Base-by-base conservation (phyloP, 2,888 invertebrate species). In the Trissolcus brochymenae region DNA sequence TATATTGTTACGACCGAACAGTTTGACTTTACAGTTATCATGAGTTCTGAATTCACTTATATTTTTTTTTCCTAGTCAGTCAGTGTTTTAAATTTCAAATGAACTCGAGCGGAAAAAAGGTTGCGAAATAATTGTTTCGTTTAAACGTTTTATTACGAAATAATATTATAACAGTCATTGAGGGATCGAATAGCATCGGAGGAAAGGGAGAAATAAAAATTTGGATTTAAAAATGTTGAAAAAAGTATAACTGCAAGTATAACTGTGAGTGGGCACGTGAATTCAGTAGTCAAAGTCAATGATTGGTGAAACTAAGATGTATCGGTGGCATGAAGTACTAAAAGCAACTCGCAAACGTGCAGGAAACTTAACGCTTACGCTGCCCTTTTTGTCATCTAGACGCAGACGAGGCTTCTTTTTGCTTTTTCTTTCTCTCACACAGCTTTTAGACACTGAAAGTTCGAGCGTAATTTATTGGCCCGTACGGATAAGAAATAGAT, bases 271-370 rank as follows among this genome's bases (percentile, higher is more conserved):
- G 29, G 29, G 29, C 29, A 46, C 46, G 46, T 50, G n/a, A 72
- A 54, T 53, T 35, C 62, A 77, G 77, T 70, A 76, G 70, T 76
- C 25, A 46, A 56, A 60, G 61, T 73, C 77, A 73, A 73, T 55
- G 61, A 60, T 56, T 70, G 35, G 64, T 59, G 41, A 73, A 40
- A 74, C 67, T n/a, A 11, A 57, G 6, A 41, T 40, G 21, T 43
- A 17, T 59, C 14, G 35, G 43, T n/a, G 17, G 72, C 64, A 65
- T 65, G 72, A 40, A 9, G 29, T n/a, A 25, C 54, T 61, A 21
- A 53, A 55, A 61, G 61, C 53, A 65, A 17, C 50, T 77, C 53
- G 46, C 56, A 50, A 67, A 59, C 53, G 40, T 43, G 62, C 72
- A 66, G 43, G 54, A 67, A 67, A 67, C 29, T 72, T 62, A 57